Evolutionary conservation across 1,140 invertebrate genomes (phyloP).

Genomic region (Calephelis nemesis): DNA sequence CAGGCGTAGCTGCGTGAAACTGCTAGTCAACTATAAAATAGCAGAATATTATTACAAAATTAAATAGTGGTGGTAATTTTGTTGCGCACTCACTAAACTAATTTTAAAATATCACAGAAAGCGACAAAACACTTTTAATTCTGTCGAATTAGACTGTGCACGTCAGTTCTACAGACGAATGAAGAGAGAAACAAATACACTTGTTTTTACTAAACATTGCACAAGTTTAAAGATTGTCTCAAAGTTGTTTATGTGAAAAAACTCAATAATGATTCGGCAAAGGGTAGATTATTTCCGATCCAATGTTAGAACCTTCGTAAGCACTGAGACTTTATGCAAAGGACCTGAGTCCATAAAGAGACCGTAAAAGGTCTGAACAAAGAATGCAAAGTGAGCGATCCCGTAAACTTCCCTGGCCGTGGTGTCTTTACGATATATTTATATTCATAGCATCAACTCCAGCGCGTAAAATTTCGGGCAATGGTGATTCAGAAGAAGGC

Average conservation of each 20-base stretch:
- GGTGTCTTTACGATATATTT: conserved; percentile 76
- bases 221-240: neutral
- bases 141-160: too few relatives aligned
- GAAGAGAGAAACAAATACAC: too few relatives aligned
- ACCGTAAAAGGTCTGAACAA: conserved; percentile 70
- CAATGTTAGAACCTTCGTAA: conserved; percentile 22
- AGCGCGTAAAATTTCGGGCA: conserved; percentile 76
- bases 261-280: conserved; percentile 22
- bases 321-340: conserved; percentile 65
- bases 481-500: conserved; percentile 74
- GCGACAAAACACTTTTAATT: too few relatives aligned
- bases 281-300: conserved; percentile 14
- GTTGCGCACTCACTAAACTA: too few relatives aligned
- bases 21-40: too few relatives aligned
- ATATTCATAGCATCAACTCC: conserved; percentile 78
- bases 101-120: too few relatives aligned
- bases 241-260: neutral
- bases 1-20: too few relatives aligned
- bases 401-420: conserved; percentile 67
- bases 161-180: too few relatives aligned
- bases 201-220: neutral
- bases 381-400: conserved; percentile 76
- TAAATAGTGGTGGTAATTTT: too few relatives aligned
- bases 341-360: conserved; percentile 72
- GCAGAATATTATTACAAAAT: too few relatives aligned